A percentile compares a stretch with the other conserved stretches of the same genome.
These are phyloP conservation scores for Apostichopus leukothele DNA, from an alignment of 53 echinoderm and acorn worm species.

Conservation along the genomic window DNA sequence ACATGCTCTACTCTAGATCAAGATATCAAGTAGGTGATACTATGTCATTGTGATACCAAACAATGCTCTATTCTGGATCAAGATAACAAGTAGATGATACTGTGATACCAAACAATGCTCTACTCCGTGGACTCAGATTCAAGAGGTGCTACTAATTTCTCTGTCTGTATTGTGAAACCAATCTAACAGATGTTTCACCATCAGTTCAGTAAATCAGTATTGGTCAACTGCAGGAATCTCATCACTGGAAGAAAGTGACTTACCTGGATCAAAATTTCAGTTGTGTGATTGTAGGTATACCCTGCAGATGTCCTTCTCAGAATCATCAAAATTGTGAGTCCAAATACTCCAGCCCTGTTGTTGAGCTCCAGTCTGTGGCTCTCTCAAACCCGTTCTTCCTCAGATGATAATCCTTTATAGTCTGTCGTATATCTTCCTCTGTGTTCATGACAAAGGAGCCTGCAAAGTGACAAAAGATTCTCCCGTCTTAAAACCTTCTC, in stretches of 20 bases:
- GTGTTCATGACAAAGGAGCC: slow-evolving; percentile 70
- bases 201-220: too few species aligned
- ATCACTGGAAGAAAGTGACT: not conserved
- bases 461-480: slow-evolving; percentile 20
- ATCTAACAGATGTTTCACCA: too few species aligned
- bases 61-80: too few species aligned
- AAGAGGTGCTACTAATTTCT: too few species aligned
- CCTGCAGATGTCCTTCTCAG: not conserved
- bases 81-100: too few species aligned
- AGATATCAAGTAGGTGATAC: too few species aligned
- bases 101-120: too few species aligned
- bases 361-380: slow-evolving; percentile 64
- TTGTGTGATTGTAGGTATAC: not conserved
- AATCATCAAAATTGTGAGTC: slow-evolving; percentile 43
- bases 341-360: slow-evolving; percentile 57
- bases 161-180: too few species aligned
- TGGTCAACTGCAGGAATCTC: not conserved
- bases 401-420: slow-evolving; percentile 63
- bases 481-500: too few species aligned
- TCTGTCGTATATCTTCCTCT: slow-evolving; percentile 49
- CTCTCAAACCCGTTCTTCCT: slow-evolving; percentile 67
- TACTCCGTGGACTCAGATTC: too few species aligned
- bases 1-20: too few species aligned
- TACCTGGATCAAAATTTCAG: not conserved
- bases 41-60: too few species aligned